phyloP scores from a whole-genome alignment of 2,888 invertebrate genomes.

The Crioceris asparagi region DNA sequence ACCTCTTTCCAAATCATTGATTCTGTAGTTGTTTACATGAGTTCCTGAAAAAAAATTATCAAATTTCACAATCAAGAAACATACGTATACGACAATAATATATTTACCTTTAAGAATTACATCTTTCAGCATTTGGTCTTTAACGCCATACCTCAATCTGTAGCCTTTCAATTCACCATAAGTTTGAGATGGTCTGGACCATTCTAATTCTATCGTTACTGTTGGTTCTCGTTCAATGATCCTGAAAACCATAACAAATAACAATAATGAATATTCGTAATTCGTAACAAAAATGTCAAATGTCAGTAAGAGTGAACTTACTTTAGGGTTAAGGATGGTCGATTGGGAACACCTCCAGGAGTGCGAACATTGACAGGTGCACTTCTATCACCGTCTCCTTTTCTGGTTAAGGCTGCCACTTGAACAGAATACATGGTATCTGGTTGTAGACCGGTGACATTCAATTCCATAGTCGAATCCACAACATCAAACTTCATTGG shows the following conservation, averaged over 20 bases:
- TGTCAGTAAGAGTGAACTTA: conserved; percentile 12
- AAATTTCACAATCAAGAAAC: conserved; percentile 2
- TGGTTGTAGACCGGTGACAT: conserved; percentile 84
- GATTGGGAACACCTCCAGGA: conserved; percentile 84
- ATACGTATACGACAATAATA: too few relatives aligned
- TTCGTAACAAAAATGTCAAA: not conserved
- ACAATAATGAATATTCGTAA: too few relatives aligned
- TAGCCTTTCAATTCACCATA: conserved; percentile 85
- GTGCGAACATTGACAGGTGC: conserved; percentile 77
- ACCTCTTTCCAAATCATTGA: conserved; percentile 78
- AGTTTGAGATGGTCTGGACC: conserved; percentile 81
- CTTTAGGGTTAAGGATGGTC: conserved; percentile 54
- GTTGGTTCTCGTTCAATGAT: conserved; percentile 79
- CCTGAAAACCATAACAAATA: conserved; percentile 41
- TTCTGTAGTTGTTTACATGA: conserved; percentile 57
- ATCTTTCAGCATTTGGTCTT: conserved; percentile 67
- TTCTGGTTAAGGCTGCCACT: conserved; percentile 91
- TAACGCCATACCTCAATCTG: conserved; percentile 75
- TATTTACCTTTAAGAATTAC: conserved; percentile 51
- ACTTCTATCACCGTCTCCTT: conserved; percentile 93
- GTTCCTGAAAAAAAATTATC: conserved; percentile 37
- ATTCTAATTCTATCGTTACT: conserved; percentile 82
- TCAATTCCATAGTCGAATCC: conserved; percentile 63
- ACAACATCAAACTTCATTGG: conserved; percentile 80
- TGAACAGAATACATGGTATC: conserved; percentile 90